A percentile compares a stretch with the other conserved stretches of the same genome.
These are phyloP conservation scores for Trididemnum nubilum DNA, from an alignment of 23 tunicate genomes.

Conservation along the genomic window DNA sequence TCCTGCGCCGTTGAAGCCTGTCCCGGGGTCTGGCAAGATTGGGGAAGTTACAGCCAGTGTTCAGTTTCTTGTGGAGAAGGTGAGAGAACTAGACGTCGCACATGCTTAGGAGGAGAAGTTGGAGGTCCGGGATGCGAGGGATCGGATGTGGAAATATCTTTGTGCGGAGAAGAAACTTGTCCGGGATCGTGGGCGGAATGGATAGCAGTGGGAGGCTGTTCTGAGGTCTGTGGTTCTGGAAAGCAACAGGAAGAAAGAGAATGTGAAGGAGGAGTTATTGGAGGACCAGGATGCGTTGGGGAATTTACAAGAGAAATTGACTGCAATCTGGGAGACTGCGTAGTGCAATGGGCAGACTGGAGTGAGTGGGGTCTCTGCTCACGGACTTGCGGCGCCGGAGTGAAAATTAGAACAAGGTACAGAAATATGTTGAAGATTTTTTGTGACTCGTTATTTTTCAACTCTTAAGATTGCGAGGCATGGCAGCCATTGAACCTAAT, in stretches of 20 bases:
- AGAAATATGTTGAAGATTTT: not conserved
- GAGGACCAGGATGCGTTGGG: slow-evolving; percentile 50
- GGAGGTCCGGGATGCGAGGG: slow-evolving; percentile 52
- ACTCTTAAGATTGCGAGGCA: not conserved
- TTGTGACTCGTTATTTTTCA: not conserved
- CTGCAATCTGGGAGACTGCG: slow-evolving; percentile 20
- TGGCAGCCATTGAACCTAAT: not conserved
- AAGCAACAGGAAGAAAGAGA: not conserved
- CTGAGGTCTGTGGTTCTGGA: slow-evolving; percentile 35
- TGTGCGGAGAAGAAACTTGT: slow-evolving; percentile 15
- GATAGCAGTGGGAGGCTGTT: slow-evolving; percentile 9
- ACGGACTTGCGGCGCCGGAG: slow-evolving; percentile 16
- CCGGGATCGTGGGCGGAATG: slow-evolving; percentile 49
- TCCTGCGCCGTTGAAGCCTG: slow-evolving; percentile 21
- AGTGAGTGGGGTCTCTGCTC: slow-evolving; percentile 30
- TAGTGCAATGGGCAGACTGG: slow-evolving; percentile 38
- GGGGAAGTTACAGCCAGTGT: slow-evolving; percentile 33
- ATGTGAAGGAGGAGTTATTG: slow-evolving; percentile 38
- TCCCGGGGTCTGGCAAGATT: slow-evolving; percentile 44
- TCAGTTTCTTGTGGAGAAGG: slow-evolving; percentile 43
- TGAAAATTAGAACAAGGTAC: slow-evolving; percentile 32
- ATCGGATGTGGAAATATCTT: not conserved
- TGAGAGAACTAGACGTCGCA: not conserved
- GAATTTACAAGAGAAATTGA: not conserved
- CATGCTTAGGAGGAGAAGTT: slow-evolving; percentile 41